Evolutionary conservation across 2,113 vertebrate species (phyloP), one percentile per base, ranked within the genome.

Genomic region (Ptychochromis oligacanthus): DNA sequence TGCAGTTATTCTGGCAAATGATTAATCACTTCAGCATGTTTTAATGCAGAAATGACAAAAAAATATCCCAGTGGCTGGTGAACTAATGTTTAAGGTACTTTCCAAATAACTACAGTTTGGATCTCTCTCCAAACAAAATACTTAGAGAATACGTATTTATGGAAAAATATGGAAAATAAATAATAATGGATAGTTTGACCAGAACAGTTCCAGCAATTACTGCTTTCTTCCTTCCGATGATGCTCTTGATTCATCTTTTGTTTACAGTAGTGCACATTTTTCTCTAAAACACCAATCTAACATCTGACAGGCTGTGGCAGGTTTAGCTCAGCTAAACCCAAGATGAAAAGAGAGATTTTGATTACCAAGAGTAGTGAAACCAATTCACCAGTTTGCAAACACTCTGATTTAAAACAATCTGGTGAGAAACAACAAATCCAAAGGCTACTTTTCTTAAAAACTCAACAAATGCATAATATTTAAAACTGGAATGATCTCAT

Each of bases 351-450:
- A 31, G 43, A 1, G 1, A 28, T n/a, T 7, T 70, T 70, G 40
- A 70, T 70, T 70, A 70, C 24, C 65, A 70, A 52, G 43, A 70
- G 65, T 31, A 52, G 43, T 72, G 43, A 72, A 72, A 70, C 24
- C 43, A 70, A 13, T 49, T 52, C 65, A 72, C 40, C 43, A 11
- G 24, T 52, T 72, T 72, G 43, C 24, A 72, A 72, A 52, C 24
- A 18, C 17, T 49, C 15, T 67, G 17, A 10, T 70, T 70, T 70
- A 6, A 10, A 52, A 15, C 6, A 52, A 43, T 52, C 17, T 31
- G 12, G 12, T 11, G 11, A 43, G 40, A 3, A 43, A 12, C 40
- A 5, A 43, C 40, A 43, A 14, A 43, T 14, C 13, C 40, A 14
- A 13, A 43, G 12, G 5, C 12, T 4, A 13, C 14, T 43, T 43